Base-by-base conservation (phyloP, 2,113 vertebrate species). In the Brachirus orientalis region DNA sequence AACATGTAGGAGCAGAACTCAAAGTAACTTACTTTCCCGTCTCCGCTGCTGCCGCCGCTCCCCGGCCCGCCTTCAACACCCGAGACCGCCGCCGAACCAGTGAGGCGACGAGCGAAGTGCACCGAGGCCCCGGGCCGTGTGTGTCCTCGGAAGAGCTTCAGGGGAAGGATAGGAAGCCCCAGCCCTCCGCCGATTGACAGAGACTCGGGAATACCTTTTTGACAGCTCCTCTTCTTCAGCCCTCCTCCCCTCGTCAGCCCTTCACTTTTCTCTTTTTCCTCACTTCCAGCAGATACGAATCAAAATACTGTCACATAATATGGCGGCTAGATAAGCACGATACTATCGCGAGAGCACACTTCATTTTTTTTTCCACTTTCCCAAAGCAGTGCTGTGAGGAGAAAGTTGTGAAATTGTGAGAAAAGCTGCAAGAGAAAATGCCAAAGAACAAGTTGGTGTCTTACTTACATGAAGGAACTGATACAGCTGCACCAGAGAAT, bases 271-370 rank as follows among this genome's bases (percentile, higher is more conserved):
- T 83, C 90, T 88, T 85, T 84, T 91, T 90, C 75, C 87, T 83
- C 84, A 80, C 91, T 90, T 92, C 87, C 88, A 92, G 89, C 90
- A 92, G 82, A 95, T 91, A 92, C 94, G 87, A 94, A 95, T 92
- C 96, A 96, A 96, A 96, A 96, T 96, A 96, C 93, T 93, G 94
- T 87, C 94, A 91, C 91, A 92, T 93, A 96, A 96, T 94, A 96
- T 96, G 96, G 96, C 95, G 96, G 94, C 93, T 78, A 86, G 85
- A 76, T 59, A 63, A 81, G 75, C 76, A 28, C 45, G 80, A 74
- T 88, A 67, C 79, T 94, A 80, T 94, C 96, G 96, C 96, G 96
- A 96, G 95, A 90, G 19, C 56, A 60, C 28, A 28, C 2, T 6
- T 20, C 59, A 37, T 36, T 18, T 61, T 74, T 35, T 67, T 69